phyloP scores from a whole-genome alignment of 2,797 vertebrate genomes.

The Sciurus vulgaris region DNA sequence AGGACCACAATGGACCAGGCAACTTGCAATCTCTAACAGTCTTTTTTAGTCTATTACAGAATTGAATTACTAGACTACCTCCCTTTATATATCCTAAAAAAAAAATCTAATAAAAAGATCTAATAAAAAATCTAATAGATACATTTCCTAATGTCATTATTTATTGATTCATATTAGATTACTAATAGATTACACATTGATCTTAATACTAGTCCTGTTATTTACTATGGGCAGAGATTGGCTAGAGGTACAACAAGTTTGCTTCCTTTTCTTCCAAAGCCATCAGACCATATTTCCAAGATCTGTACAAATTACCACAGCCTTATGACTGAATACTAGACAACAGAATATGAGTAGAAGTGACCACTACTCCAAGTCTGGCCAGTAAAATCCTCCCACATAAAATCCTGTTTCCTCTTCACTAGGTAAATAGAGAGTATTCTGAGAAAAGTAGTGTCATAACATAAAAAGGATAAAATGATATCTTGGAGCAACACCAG shows the following conservation, averaged over 20 bases:
- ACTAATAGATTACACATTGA: neutral
- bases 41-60: neutral
- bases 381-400: neutral
- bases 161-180: neutral
- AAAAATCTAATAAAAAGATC: neutral
- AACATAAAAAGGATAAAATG: neutral
- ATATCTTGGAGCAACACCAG: neutral
- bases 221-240: neutral
- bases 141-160: neutral
- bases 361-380: neutral
- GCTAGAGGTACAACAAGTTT: neutral
- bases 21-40: neutral
- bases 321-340: neutral
- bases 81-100: neutral
- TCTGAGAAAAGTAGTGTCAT: neutral
- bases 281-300: neutral
- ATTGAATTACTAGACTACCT: neutral
- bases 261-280: conserved; percentile 1
- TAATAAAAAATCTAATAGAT: neutral
- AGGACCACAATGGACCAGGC: neutral
- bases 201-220: neutral
- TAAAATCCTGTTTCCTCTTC: neutral
- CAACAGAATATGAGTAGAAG: neutral
- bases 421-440: neutral
- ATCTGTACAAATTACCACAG: neutral